phyloP scores from a whole-genome alignment of 2,797 vertebrate genomes.

The Halcyon smyrnensis region DNA sequence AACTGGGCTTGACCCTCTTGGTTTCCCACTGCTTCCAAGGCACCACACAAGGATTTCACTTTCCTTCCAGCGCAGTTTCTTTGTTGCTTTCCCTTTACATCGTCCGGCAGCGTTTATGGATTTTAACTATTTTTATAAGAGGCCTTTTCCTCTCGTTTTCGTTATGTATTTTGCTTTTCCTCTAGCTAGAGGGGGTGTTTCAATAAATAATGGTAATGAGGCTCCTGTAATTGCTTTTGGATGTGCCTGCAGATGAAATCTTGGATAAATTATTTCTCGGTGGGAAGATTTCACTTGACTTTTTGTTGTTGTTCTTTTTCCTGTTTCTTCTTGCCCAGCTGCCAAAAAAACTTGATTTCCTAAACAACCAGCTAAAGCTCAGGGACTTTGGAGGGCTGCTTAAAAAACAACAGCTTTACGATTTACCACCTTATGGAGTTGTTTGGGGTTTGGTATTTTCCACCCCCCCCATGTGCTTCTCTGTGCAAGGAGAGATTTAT shows the following conservation, averaged over 20 bases:
- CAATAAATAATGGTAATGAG: slow-evolving; percentile 63
- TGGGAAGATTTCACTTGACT: slow-evolving; percentile 51
- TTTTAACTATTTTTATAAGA: slow-evolving; percentile 30
- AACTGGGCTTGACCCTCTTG: background rate
- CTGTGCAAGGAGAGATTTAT: background rate
- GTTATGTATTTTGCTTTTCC: slow-evolving; percentile 17
- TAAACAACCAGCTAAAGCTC: background rate
- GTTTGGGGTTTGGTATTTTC: background rate
- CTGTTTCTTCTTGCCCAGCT: background rate
- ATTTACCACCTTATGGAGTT: background rate
- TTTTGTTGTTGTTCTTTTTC: background rate
- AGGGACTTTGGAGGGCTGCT: background rate
- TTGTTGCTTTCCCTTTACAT: background rate
- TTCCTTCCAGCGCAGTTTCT: background rate
- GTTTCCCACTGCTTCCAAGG: background rate
- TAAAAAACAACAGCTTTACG: background rate
- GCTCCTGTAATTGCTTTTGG: slow-evolving; percentile 60
- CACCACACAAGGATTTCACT: background rate
- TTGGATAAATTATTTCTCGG: slow-evolving; percentile 58
- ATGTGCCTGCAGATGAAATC: slow-evolving; percentile 49
- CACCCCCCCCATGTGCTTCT: background rate
- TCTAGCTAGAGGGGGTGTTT: slow-evolving; percentile 22
- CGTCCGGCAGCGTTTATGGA: background rate
- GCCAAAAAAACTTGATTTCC: background rate
- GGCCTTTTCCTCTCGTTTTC: background rate